phyloP scores from a whole-genome alignment of 2,113 vertebrate species.

The Eonycteris spelaea region DNA sequence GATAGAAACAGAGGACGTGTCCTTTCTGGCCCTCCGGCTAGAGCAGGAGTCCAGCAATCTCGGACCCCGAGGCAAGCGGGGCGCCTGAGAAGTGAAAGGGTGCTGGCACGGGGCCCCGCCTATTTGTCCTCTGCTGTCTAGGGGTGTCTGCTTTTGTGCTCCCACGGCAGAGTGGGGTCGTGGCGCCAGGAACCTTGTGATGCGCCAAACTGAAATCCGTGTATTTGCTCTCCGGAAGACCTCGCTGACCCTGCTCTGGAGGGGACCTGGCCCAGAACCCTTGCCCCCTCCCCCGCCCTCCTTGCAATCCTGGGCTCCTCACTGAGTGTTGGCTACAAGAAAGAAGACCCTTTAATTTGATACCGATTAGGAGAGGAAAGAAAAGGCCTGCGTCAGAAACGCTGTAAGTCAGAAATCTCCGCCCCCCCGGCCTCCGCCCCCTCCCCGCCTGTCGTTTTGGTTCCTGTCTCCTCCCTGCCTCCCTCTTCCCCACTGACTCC shows the following conservation, averaged over 20 bases:
- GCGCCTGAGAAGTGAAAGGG: not conserved
- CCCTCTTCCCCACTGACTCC: not conserved
- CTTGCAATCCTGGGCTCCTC: not conserved
- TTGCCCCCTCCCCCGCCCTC: no score
- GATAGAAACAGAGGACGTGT: not conserved
- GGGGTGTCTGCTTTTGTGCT: not conserved
- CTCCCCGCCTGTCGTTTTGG: not conserved
- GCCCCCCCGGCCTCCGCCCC: no score
- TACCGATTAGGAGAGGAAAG: not conserved
- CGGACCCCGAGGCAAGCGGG: not conserved
- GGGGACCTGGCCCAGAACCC: not conserved
- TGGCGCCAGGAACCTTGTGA: not conserved
- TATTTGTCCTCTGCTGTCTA: not conserved
- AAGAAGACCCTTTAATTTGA: not conserved
- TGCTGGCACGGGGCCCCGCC: not conserved
- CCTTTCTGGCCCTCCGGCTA: not conserved
- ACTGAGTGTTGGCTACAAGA: not conserved
- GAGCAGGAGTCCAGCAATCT: not conserved
- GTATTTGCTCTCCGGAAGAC: not conserved
- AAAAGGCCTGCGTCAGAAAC: not conserved
- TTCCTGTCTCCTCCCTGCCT: not conserved
- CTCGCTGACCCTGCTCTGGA: not conserved
- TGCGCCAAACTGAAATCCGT: not conserved
- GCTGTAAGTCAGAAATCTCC: not conserved
- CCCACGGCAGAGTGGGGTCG: fast-evolving